phyloP scores from a whole-genome alignment of 1,140 invertebrate genomes.

The Aphaenogaster ashmeadi region DNA sequence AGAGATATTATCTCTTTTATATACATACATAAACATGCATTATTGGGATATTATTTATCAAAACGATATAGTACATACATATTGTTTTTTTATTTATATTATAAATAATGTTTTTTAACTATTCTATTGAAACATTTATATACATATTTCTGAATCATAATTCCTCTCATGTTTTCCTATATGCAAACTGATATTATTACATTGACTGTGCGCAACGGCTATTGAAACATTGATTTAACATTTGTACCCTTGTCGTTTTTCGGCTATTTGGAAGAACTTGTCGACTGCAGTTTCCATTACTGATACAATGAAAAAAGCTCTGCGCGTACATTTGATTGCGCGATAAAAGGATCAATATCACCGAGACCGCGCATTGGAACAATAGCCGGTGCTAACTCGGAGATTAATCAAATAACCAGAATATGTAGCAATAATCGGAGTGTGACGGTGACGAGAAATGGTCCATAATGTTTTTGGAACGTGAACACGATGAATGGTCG shows the following conservation, averaged over 20 bases:
- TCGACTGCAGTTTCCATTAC: not conserved
- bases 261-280: not conserved
- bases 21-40: not conserved
- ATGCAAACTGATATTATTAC: not conserved
- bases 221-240: constrained; percentile 28
- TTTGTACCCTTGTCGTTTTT: constrained; percentile 9
- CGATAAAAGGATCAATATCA: constrained; percentile 19
- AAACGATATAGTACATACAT: not conserved
- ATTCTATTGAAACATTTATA: not conserved
- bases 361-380: constrained; percentile 4
- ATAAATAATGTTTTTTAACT: not conserved
- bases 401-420: constrained; percentile 53
- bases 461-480: constrained; percentile 41
- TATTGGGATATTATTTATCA: not conserved
- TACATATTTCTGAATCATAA: constrained; percentile 3
- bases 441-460: constrained; percentile 43
- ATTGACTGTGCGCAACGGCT: not conserved
- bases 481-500: not conserved
- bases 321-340: constrained; percentile 12
- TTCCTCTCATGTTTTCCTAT: not conserved
- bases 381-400: constrained; percentile 14
- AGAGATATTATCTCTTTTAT: not conserved
- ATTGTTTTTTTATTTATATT: not conserved
- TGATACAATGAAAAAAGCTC: not conserved
- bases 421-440: constrained; percentile 52